Conservation (phyloP, 2,113 vertebrate genomes). For the Suncus etruscus region DNA sequence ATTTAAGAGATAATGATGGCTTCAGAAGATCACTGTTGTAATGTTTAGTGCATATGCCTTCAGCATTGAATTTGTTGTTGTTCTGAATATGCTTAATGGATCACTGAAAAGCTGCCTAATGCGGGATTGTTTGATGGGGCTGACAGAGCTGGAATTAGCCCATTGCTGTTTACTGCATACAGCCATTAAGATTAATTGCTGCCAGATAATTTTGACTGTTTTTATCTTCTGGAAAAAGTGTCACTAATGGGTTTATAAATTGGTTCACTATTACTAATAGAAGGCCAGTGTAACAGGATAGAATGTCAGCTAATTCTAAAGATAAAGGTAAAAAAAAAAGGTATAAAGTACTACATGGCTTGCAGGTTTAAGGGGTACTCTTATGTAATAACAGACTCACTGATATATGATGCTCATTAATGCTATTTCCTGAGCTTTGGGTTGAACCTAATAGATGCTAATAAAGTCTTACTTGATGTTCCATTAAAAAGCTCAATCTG, state of each 20-base stretch:
- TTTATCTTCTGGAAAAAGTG: constrained; percentile 94
- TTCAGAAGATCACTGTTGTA: constrained; percentile 96
- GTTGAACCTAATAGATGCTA: constrained; percentile 92
- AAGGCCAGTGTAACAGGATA: constrained; percentile 90
- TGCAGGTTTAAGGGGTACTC: constrained; percentile 90
- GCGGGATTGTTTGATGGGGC: constrained; percentile 94
- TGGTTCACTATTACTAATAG: constrained; percentile 94
- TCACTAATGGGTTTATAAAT: constrained; percentile 96
- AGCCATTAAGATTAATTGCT: constrained; percentile 96
- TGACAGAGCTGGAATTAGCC: constrained; percentile 94
- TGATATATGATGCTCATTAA: constrained; percentile 93
- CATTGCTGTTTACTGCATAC: constrained; percentile 96
- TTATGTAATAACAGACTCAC: constrained; percentile 91
- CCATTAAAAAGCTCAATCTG: constrained; percentile 92
- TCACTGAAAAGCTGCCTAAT: constrained; percentile 95
- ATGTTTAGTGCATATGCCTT: constrained; percentile 95
- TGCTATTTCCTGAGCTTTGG: constrained; percentile 89
- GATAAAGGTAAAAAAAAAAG: constrained; percentile 91
- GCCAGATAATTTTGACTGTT: constrained; percentile 96
- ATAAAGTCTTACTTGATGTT: constrained; percentile 93
- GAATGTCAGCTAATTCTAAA: constrained; percentile 91
- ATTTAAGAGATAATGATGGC: constrained; percentile 99
- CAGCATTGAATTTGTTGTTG: constrained; percentile 95
- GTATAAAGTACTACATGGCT: constrained; percentile 89
- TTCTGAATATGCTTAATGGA: constrained; percentile 96